Percentiles rank a stretch among this genome's conserved stretches.
Evolutionary conservation across 2,888 invertebrate genomes (phyloP).

Genomic region (Entomobrya proxima): DNA sequence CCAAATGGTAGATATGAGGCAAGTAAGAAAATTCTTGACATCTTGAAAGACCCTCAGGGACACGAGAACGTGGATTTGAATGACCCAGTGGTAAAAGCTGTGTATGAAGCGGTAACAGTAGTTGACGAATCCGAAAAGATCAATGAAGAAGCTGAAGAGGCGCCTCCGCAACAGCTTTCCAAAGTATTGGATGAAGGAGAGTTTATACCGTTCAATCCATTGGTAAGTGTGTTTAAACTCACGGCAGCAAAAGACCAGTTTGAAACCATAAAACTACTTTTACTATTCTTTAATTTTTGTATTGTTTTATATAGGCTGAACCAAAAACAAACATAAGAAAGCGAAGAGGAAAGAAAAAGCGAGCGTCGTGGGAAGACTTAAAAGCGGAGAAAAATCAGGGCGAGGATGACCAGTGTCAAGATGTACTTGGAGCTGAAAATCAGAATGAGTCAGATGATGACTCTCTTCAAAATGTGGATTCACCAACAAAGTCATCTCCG

Average conservation of each 20-base stretch:
- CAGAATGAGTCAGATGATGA: not conserved
- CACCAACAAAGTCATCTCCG: not conserved
- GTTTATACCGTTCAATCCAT: conserved; percentile 74
- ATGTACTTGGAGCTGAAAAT: not conserved
- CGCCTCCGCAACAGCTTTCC: not conserved
- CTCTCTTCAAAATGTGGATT: not conserved
- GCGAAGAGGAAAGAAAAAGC: not conserved
- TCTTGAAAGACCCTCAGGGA: conserved; percentile 69
- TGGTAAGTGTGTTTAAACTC: conserved; percentile 65
- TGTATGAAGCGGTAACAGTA: conserved; percentile 69
- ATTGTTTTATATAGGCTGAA: too few species aligned
- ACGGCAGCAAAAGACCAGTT: not conserved
- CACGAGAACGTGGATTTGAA: conserved; percentile 64
- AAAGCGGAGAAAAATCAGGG: not conserved
- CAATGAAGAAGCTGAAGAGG: conserved; percentile 24
- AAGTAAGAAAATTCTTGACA: conserved; percentile 71
- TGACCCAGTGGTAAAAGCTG: conserved; percentile 71
- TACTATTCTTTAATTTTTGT: too few species aligned
- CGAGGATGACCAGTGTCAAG: conserved; percentile 7
- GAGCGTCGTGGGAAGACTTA: not conserved
- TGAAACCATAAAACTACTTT: not conserved
- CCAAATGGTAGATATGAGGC: conserved; percentile 71
- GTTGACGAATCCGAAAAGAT: conserved; percentile 48
- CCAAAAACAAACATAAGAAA: too few species aligned
- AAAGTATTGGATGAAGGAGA: conserved; percentile 64